These are phyloP conservation scores for Exocentrus adspersus DNA, from an alignment of 2,888 invertebrate species.

Conservation along the genomic window DNA sequence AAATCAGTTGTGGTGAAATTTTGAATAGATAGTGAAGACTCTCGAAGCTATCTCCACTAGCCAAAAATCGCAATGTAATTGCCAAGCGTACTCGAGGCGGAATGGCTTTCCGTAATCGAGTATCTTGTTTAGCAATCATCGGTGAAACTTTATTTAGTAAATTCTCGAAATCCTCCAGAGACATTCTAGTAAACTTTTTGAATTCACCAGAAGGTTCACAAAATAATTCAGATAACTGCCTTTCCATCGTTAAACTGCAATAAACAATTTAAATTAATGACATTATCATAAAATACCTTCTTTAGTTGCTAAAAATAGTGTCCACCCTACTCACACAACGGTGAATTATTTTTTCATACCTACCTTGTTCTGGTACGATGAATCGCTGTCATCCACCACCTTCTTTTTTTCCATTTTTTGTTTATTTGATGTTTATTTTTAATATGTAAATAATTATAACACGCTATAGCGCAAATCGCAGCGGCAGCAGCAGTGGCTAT, in stretches of 20 bases:
- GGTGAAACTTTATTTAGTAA: too few relatives aligned
- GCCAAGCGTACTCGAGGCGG: not conserved
- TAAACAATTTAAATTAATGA: not conserved
- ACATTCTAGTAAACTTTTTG: too few relatives aligned
- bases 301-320: too few relatives aligned
- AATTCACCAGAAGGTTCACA: not conserved
- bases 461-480: not conserved
- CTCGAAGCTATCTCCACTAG: not conserved
- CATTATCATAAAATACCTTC: too few relatives aligned
- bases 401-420: not conserved
- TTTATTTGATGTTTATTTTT: not conserved
- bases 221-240: not conserved
- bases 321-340: not conserved
- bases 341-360: too few relatives aligned
- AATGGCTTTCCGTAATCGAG: not conserved
- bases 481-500: not conserved
- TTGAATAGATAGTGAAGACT: constrained; percentile 5
- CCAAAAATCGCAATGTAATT: constrained; percentile 1
- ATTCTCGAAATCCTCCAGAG: too few relatives aligned
- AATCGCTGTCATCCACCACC: not conserved
- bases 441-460: not conserved
- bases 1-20: constrained; percentile 2
- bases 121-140: not conserved
- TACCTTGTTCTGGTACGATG: constrained; percentile 1
- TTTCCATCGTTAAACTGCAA: constrained; percentile 1